Evolutionary conservation across 2,113 vertebrate genomes (phyloP).

Genomic region (Stictonetta naevosa): DNA sequence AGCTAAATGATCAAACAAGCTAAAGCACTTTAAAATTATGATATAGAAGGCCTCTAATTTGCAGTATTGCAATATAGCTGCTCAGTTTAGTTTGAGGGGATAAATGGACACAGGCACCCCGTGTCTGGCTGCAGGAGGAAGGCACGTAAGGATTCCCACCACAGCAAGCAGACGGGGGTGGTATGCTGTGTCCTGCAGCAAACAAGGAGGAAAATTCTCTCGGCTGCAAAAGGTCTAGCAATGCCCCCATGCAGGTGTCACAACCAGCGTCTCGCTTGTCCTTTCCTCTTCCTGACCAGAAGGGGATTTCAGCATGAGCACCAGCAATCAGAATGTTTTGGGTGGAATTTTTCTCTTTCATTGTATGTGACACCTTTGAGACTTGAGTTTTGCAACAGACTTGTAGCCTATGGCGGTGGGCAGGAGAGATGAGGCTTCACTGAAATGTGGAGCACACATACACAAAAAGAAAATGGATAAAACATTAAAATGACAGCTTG

Average conservation of each 20-base stretch:
- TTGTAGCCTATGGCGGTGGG: constrained; percentile 53
- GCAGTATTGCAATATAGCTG: neutral
- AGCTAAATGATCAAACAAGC: neutral
- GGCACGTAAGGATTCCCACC: neutral
- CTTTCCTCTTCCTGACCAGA: neutral
- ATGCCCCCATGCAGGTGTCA: neutral
- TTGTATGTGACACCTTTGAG: constrained; percentile 26
- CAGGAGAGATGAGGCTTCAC: constrained; percentile 38
- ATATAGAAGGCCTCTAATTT: neutral
- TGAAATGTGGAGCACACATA: constrained; percentile 54
- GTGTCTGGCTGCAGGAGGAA: accelerated
- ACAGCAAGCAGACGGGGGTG: accelerated
- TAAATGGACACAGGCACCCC: neutral
- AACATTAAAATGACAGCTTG: constrained; percentile 65
- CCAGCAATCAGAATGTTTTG: neutral
- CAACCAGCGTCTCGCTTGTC: neutral
- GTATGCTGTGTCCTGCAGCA: accelerated
- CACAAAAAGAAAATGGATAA: neutral
- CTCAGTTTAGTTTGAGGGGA: neutral
- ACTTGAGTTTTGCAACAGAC: constrained; percentile 48
- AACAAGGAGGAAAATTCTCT: neutral
- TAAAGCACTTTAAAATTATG: neutral
- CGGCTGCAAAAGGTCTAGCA: neutral
- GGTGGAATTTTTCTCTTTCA: constrained; percentile 45
- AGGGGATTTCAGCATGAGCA: neutral